Base-by-base conservation (phyloP, 2,797 vertebrate species). In the Anableps anableps region DNA sequence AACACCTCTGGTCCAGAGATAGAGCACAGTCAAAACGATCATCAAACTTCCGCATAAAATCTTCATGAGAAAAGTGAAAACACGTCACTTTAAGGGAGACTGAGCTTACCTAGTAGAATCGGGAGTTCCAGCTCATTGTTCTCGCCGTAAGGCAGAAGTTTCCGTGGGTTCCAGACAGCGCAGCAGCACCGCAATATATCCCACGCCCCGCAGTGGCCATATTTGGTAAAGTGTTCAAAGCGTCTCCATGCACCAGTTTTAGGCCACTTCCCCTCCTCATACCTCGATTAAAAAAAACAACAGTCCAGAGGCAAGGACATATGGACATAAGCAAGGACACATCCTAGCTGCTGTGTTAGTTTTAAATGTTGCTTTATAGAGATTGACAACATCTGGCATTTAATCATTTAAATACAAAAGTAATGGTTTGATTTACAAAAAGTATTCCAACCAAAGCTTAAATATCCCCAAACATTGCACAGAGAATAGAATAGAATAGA, bases 171-270 rank as follows among this genome's bases (percentile, higher is more conserved):
- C 58, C 76, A 14, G 23, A 31, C 23, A 38, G 21, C 74, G 80
- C 81, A 60, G 53, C 38, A 48, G 34, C 4, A 48, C 16, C 79
- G 0, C 36, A 26, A 7, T 4, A 55, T 1, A 4, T 64, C 85
- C 60, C 92, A 85, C 92, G 88, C 93, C 91, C 91, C 62, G 17
- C 75, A 0, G 23, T 14, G 79, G 31, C 94, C 90, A 31, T 92
- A 93, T 94, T 89, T 93, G 93, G 93, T 91, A 77, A 86, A 72
- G 41, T 66, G 70, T 72, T 77, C 77, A 76, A 87, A 62, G 31
- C 47, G 0, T 71, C 43, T 62, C 68, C 62, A 6, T 11, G 23
- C 29, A 41, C 43, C 71, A 72, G 38, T 0, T 14, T 55, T 7
- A 77, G 74, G 80, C 75, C 83, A 70, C 41, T 76, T 85, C 73